These are phyloP conservation scores for Diloba caeruleocephala DNA, from an alignment of 2,888 invertebrate species.

Conservation along the genomic window DNA sequence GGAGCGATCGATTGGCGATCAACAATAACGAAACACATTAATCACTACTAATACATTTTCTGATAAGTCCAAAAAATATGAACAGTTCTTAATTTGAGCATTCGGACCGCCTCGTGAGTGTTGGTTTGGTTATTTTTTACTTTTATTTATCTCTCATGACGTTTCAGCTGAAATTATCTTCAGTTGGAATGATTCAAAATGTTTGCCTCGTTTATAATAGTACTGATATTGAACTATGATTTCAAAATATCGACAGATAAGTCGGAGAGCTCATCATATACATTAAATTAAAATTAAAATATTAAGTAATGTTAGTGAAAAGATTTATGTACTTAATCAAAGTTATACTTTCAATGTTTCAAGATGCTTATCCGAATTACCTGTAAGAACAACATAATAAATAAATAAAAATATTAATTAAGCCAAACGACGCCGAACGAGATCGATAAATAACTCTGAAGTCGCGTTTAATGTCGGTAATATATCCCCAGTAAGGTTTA, in stretches of 20 bases:
- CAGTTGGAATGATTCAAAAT: too few species aligned
- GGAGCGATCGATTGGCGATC: constrained; percentile 39
- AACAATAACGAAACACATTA: constrained; percentile 52
- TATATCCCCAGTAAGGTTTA: constrained; percentile 43
- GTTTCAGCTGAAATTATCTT: too few species aligned
- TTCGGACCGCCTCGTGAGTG: constrained; percentile 7
- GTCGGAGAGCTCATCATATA: too few species aligned
- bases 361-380: constrained; percentile 45
- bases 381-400: constrained; percentile 59
- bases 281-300: too few species aligned
- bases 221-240: too few species aligned
- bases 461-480: constrained; percentile 52
- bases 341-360: background rate
- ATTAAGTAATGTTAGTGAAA: background rate
- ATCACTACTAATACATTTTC: constrained; percentile 53
- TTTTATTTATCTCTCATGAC: too few species aligned
- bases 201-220: too few species aligned
- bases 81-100: constrained; percentile 22
- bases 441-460: constrained; percentile 55
- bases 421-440: constrained; percentile 40
- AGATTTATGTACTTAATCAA: constrained; percentile 24
- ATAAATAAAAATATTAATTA: constrained; percentile 51
- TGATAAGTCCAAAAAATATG: constrained; percentile 44
- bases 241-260: too few species aligned
- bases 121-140: background rate